These are phyloP conservation scores for Monodelphis domestica DNA, from an alignment of 2,797 vertebrate species.

Conservation along the genomic window DNA sequence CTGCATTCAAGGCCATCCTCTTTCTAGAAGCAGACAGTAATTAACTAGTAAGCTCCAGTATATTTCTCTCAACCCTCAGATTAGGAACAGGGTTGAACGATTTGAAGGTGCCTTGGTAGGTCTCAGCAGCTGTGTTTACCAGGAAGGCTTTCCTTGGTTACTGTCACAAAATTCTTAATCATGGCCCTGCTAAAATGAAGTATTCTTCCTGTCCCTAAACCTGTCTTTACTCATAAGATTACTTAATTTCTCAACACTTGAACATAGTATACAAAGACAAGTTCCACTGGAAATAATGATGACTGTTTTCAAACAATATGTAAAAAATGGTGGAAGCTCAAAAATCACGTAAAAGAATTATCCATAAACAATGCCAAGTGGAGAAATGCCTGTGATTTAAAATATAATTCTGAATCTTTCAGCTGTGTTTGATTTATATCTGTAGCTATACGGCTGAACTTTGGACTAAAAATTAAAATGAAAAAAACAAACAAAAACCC, in stretches of 20 bases:
- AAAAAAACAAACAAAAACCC: neutral
- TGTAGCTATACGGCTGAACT: neutral
- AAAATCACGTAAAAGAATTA: neutral
- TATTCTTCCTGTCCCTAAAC: slow-evolving; percentile 28
- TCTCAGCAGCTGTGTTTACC: slow-evolving; percentile 65
- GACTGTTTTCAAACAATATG: neutral
- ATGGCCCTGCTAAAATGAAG: slow-evolving; percentile 37
- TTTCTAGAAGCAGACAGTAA: slow-evolving; percentile 74
- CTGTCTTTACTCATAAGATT: slow-evolving; percentile 1
- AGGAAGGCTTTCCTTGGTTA: slow-evolving; percentile 60
- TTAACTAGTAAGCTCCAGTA: slow-evolving; percentile 74
- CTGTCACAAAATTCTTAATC: slow-evolving; percentile 26
- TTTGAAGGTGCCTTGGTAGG: slow-evolving; percentile 67
- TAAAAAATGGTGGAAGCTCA: neutral
- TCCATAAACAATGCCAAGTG: neutral
- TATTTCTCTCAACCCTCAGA: slow-evolving; percentile 84
- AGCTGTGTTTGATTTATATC: neutral
- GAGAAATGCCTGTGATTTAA: neutral
- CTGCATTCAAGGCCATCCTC: slow-evolving; percentile 72
- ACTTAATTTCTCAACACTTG: slow-evolving; percentile 36
- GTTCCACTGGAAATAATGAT: slow-evolving; percentile 24
- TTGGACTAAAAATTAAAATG: neutral
- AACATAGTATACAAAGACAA: neutral
- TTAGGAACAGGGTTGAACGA: slow-evolving; percentile 81
- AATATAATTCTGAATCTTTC: neutral